These are phyloP conservation scores for Orthosia gothica DNA, from an alignment of 2,888 invertebrate genomes.

Conservation along the genomic window DNA sequence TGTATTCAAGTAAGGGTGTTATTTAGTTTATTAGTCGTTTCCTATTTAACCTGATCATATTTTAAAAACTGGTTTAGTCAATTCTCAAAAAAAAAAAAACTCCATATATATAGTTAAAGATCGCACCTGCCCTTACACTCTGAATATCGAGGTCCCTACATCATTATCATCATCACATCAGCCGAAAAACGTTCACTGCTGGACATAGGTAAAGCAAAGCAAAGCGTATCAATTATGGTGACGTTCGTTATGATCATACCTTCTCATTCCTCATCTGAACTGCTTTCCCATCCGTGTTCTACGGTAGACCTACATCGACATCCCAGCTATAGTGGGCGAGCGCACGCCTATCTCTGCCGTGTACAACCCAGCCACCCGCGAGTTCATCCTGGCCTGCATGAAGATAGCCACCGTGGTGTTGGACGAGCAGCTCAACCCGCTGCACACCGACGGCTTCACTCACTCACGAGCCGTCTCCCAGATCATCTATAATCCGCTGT, in stretches of 20 bases:
- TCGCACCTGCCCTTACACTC: too few relatives aligned
- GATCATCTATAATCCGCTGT: conserved; percentile 95
- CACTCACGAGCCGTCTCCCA: conserved; percentile 93
- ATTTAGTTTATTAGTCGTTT: not conserved
- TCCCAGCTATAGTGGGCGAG: conserved; percentile 92
- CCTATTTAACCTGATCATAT: not conserved
- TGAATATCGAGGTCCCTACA: too few relatives aligned
- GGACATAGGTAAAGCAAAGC: too few relatives aligned
- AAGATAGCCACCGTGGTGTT: conserved; percentile 93
- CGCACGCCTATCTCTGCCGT: conserved; percentile 92
- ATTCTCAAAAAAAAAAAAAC: too few relatives aligned
- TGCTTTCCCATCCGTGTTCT: not conserved
- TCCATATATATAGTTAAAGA: too few relatives aligned
- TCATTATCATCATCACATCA: too few relatives aligned
- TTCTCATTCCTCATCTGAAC: not conserved
- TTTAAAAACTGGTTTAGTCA: too few relatives aligned
- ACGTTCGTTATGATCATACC: too few relatives aligned
- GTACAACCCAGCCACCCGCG: conserved; percentile 93
- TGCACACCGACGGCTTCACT: conserved; percentile 94
- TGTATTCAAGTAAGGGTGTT: conserved; percentile 92
- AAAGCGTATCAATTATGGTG: too few relatives aligned
- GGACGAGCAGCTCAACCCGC: conserved; percentile 93
- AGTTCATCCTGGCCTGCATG: conserved; percentile 93
- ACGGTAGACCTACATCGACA: conserved; percentile 92
- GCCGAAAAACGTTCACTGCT: too few relatives aligned